A percentile compares a stretch with the other conserved stretches of the same genome.
These are phyloP conservation scores for Etia nguti DNA, from an alignment of 2,113 vertebrate genomes.

Conservation along the genomic window DNA sequence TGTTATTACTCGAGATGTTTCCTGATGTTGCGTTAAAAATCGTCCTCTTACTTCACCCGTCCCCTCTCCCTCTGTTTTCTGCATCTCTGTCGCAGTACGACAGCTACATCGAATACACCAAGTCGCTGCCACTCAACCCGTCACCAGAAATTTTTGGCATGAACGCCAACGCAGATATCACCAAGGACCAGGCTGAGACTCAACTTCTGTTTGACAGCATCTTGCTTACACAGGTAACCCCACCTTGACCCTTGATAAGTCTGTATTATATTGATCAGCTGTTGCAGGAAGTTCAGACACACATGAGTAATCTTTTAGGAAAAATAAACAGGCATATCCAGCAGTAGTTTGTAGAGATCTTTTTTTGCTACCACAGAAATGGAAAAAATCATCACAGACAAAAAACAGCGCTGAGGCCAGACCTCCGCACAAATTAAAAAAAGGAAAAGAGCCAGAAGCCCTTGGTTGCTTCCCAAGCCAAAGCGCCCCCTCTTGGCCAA, in stretches of 20 bases:
- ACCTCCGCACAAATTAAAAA: fast-evolving
- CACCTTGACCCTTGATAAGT: not conserved
- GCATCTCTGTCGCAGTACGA: constrained; percentile 65
- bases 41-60: not conserved
- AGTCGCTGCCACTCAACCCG: constrained; percentile 79
- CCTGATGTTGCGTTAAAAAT: constrained; percentile 41
- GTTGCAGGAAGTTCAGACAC: not conserved
- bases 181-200: constrained; percentile 84
- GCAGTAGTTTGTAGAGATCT: not conserved
- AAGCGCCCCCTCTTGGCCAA: not conserved
- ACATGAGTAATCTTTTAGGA: not conserved
- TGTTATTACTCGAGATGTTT: constrained; percentile 57
- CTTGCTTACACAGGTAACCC: constrained; percentile 82
- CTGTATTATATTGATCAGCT: not conserved
- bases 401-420: not conserved
- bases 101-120: constrained; percentile 82
- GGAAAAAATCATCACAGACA: not conserved
- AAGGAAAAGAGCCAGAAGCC: not conserved
- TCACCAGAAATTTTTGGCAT: constrained; percentile 84
- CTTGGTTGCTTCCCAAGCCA: not conserved
- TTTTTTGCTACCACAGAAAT: not conserved
- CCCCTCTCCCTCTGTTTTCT: not conserved
- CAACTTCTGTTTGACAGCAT: constrained; percentile 82
- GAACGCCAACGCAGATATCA: constrained; percentile 85
- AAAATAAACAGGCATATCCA: not conserved